These are phyloP conservation scores for Poeciliopsis paucimaculata DNA, from an alignment of 2,797 vertebrate genomes.

Conservation along the genomic window DNA sequence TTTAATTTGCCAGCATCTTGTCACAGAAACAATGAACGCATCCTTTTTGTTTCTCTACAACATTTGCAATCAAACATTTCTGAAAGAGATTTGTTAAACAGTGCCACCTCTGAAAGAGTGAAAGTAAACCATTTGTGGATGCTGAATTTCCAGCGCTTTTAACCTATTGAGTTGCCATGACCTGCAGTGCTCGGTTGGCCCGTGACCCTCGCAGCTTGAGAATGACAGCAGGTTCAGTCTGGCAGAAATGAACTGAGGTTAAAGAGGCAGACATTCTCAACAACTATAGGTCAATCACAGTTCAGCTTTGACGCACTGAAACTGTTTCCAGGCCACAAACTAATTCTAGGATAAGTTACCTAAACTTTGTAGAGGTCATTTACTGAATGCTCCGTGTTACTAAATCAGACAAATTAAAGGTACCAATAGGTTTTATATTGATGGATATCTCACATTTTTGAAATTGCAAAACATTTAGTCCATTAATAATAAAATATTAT, in stretches of 20 bases:
- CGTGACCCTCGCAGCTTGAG: conserved; percentile 14
- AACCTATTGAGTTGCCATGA: conserved; percentile 9
- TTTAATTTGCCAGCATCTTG: background rate
- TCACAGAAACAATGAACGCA: background rate
- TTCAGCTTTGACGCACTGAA: conserved; percentile 6
- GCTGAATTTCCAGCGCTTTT: conserved; percentile 1
- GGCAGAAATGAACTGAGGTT: conserved; percentile 19
- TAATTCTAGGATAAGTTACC: background rate
- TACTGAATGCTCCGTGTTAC: background rate
- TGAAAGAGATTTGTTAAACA: background rate
- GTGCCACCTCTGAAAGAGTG: background rate
- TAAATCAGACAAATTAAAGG: background rate
- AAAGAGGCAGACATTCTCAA: conserved; percentile 6
- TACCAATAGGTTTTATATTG: background rate
- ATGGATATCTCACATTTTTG: background rate
- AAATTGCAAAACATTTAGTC: background rate
- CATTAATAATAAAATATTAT: background rate
- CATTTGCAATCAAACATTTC: background rate
- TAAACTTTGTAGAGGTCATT: background rate
- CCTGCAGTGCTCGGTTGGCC: background rate
- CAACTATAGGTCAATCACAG: conserved; percentile 20
- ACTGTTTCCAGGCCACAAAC: background rate
- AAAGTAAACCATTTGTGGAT: background rate
- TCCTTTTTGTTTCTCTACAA: background rate
- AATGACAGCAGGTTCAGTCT: conserved; percentile 16